Base-by-base conservation (phyloP, 2,888 invertebrate genomes). In the Neoascia interrupta region DNA sequence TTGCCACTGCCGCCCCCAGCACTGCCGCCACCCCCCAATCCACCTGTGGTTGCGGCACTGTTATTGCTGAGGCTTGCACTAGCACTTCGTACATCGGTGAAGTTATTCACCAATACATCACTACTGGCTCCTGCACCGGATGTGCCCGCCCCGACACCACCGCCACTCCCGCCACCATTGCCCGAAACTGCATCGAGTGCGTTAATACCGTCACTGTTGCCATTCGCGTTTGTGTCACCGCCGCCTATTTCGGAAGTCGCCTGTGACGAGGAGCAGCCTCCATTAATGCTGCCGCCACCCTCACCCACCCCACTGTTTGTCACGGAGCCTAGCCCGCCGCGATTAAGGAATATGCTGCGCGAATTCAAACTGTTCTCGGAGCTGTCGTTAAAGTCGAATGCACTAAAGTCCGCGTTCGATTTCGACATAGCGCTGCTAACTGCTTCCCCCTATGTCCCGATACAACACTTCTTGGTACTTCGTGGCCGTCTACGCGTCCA, bases 371-470 rank as follows among this genome's bases (percentile, higher is more conserved):
- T 87, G 81, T 86, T 88, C 83, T 88, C 87, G 70, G 88, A 88
- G 81, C 84, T 87, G 61, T 88, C 88, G 82, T 88, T 88, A 73
- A 88, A 88, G 83, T 88, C 88, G 84, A 87, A 88, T 72, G 88
- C 88, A 83, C 88, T 88, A 61, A 88, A 87, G 82, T 88, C 88
- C 79, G 85, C 82, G 66, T 84, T 84, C 81, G 85, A 82, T 82
- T 85, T 85, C 73, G 85, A 83, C 85, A 85, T 85, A 72, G 81
- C 84, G 81, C 70, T 66, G 70, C 26, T 41, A 56, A 68, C 31
- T n/a, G 10, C 45, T 49, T 64, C 18, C 28, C 47, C 49, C n/a
- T n/a, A n/a, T n/a, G n/a, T n/a, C 11, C 47, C n/a, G 5, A 49
- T 36, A 64, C 8, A n/a, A 36, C 36, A 37, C 37, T 58, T 39